Conservation (phyloP, 2,888 invertebrate genomes). For the Opisthograptis luteolata region DNA sequence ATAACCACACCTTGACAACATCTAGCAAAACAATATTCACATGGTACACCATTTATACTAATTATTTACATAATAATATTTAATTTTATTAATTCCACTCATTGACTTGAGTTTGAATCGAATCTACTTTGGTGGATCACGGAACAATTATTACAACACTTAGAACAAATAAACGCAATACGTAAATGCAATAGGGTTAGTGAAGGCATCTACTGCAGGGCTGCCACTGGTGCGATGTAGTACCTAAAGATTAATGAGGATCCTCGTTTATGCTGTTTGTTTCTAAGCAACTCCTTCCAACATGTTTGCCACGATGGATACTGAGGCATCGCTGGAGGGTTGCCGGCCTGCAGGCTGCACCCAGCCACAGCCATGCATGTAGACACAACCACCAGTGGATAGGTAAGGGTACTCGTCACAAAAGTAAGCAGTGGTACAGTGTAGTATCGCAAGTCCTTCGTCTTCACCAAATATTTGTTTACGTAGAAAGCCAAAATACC, state of each 20-base stretch:
- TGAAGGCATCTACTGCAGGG: constrained; percentile 59
- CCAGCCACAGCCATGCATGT: constrained; percentile 95
- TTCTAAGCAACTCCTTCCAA: constrained; percentile 90
- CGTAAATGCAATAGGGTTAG: constrained; percentile 50
- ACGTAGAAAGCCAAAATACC: constrained; percentile 90
- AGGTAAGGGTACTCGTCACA: constrained; percentile 93
- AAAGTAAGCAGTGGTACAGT: constrained; percentile 86
- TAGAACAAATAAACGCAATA: constrained; percentile 76
- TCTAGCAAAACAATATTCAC: constrained; percentile 77
- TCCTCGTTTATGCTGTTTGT: constrained; percentile 93
- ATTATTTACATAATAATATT: constrained; percentile 76
- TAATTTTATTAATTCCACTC: constrained; percentile 48
- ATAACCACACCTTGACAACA: constrained; percentile 69
- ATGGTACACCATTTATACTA: constrained; percentile 75
- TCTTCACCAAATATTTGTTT: constrained; percentile 91
- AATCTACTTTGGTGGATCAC: constrained; percentile 77
- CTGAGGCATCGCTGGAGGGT: constrained; percentile 92
- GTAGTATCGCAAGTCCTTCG: constrained; percentile 86
- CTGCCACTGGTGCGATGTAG: constrained; percentile 78
- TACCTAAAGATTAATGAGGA: constrained; percentile 92
- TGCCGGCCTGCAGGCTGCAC: constrained; percentile 90
- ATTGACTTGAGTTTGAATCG: constrained; percentile 56
- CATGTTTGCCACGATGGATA: constrained; percentile 93
- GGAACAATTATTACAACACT: constrained; percentile 82
- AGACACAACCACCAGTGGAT: constrained; percentile 96